These are phyloP conservation scores for Cherax quadricarinatus DNA, from an alignment of 1,140 invertebrate genomes.

Conservation along the genomic window DNA sequence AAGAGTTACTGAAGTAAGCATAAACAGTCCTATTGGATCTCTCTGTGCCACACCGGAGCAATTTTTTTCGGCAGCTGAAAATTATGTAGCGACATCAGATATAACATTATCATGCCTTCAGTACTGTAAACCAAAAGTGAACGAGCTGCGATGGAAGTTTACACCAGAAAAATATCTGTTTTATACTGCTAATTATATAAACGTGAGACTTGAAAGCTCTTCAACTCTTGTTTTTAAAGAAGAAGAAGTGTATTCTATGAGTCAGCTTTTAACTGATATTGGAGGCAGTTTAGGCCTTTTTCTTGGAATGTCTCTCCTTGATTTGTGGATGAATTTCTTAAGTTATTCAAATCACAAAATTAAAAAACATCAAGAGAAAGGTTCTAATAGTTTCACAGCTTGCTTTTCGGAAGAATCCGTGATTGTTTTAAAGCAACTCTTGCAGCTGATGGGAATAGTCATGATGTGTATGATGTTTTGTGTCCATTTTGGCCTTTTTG, in stretches of 20 bases:
- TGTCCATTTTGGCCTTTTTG: neutral
- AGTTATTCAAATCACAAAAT: neutral
- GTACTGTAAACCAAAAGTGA: neutral
- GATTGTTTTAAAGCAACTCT: neutral
- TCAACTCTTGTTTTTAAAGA: slow-evolving; percentile 1
- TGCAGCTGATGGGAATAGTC: neutral
- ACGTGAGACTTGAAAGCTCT: neutral
- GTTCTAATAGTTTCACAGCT: neutral
- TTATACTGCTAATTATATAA: neutral
- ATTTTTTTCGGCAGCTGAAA: neutral
- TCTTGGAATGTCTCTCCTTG: slow-evolving; percentile 36
- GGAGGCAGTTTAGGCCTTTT: slow-evolving; percentile 40
- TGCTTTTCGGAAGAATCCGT: neutral
- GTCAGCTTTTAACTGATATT: slow-evolving; percentile 23
- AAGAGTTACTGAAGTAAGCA: neutral
- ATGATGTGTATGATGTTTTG: neutral
- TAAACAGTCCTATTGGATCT: neutral
- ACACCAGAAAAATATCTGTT: neutral
- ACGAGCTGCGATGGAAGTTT: neutral
- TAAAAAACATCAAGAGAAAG: neutral
- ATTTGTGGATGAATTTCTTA: slow-evolving; percentile 15
- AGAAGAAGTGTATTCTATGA: slow-evolving; percentile 23
- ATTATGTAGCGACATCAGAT: neutral
- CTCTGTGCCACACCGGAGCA: neutral
- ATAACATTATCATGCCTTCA: neutral